Evolutionary conservation across 2,888 invertebrate genomes (phyloP), one percentile per base, ranked within the genome.

Genomic region (Operophtera brumata): DNA sequence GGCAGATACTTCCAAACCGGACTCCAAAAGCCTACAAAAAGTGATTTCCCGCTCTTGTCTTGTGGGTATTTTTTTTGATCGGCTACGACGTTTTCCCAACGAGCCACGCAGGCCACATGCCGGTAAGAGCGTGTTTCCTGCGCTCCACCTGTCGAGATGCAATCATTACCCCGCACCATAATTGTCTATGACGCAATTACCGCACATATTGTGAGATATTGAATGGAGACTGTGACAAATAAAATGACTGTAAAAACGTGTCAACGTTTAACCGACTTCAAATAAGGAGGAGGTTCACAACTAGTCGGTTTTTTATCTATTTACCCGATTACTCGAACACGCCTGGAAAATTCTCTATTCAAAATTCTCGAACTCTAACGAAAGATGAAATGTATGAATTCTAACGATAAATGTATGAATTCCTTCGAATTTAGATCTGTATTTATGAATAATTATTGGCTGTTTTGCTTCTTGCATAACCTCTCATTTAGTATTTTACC

Each of bases 111-210:
- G 34, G 37, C 42, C 51, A 51, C 50, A 51, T 51, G 51, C 54
- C 46, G 39, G 46, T 60, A 54, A 60, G 51, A 40, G 51, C 46
- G 46, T 47, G 45, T 52, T 54, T 60, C 60, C 60, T 57, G 57
- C 54, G 36, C 37, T 13, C 45, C 60, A 60, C 57, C 60, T 60
- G 60, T 48, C 54, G 20, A 40, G 26, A 28, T 36, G 43, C 39
- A 53, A 50, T 44, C 54, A 54, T 54, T 54, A 46, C 47, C 28
- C 44, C 44, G 49, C 44, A 35, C 51, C 56, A 45, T 57, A 52
- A 57, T 57, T 52, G 51, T 48, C 52, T 48, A 57, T 57, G 52
- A 47, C 47, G 56, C 51, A 56, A 57, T 57, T 52, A 52, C 48
- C 56, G 52, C 36, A 30, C 56, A 57, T 57, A 57, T 57, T 57